Base-by-base conservation (phyloP, 2,113 vertebrate species). In the Thunnus maccoyii region DNA sequence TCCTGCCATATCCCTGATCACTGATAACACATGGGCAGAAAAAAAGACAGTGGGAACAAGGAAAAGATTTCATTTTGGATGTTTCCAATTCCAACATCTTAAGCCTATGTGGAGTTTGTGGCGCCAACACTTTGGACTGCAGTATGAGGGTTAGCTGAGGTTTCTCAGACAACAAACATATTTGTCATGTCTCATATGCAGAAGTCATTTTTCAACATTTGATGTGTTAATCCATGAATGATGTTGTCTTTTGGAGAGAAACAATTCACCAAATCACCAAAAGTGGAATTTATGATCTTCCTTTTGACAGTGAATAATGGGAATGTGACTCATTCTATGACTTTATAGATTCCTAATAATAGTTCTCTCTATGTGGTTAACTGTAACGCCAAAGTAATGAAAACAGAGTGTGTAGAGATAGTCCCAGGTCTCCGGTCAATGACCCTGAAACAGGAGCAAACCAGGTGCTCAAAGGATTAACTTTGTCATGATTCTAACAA, bases 381-480 rank as follows among this genome's bases (percentile, higher is more conserved):
- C 69, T 60, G 47, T 51, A 68, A 76, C 44, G 68, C 44, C 17
- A 78, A 52, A 77, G 56, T 81, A 86, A 90, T 85, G 68, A 81
- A 90, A 88, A 80, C 46, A 79, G 63, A 88, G 65, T 60, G 77
- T 30, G 72, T 3, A 41, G 66, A 78, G 66, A 76, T 68, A 60
- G 65, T 62, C 47, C 46, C n/a, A 61, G 82, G 78, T 85, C 78
- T 65, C 16, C 17, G 61, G 72, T 78, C 60, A n/a, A 61, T 82
- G 78, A 89, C 75, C 84, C 72, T 47, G 46, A 77, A 87, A 92
- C 80, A 20, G 89, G 73, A 91, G 90, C 86, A 58, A 69, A 86
- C 85, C 89, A 90, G 90, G 88, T 91, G 87, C 82, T 76, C 47
- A n/a, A 48, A 65, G 76, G 85, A 93, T 89, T 88, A 91, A 78